Conservation (phyloP, 2,797 vertebrate species). For the Clamator glandarius region DNA sequence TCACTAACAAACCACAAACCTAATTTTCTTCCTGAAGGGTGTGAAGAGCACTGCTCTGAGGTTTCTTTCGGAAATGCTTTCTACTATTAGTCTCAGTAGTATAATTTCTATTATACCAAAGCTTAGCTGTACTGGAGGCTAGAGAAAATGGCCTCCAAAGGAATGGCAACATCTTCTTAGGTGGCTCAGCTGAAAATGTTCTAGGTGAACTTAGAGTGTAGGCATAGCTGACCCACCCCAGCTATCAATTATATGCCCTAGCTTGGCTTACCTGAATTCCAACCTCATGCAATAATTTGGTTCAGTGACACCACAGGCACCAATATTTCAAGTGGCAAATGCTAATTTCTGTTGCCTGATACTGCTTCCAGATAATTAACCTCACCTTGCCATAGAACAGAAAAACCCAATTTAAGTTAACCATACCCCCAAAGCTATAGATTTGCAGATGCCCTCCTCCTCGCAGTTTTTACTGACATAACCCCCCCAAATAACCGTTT, state of each 20-base stretch:
- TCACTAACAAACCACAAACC: not conserved
- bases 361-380: not conserved
- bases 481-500: not conserved
- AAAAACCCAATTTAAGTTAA: too few species aligned
- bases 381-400: too few species aligned
- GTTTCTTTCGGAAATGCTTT: not conserved
- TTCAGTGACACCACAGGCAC: not conserved
- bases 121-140: not conserved
- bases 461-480: not conserved
- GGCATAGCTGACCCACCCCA: fast-evolving
- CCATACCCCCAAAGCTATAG: not conserved
- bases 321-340: not conserved
- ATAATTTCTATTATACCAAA: not conserved
- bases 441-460: not conserved
- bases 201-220: not conserved
- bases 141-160: not conserved
- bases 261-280: not conserved
- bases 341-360: not conserved
- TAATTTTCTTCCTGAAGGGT: not conserved
- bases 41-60: not conserved
- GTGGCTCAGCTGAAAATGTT: not conserved
- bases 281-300: not conserved
- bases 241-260: fast-evolving
- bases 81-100: not conserved
- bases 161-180: not conserved